Evolutionary conservation across 1,140 invertebrate genomes (phyloP).

Genomic region (Phortica variegata): DNA sequence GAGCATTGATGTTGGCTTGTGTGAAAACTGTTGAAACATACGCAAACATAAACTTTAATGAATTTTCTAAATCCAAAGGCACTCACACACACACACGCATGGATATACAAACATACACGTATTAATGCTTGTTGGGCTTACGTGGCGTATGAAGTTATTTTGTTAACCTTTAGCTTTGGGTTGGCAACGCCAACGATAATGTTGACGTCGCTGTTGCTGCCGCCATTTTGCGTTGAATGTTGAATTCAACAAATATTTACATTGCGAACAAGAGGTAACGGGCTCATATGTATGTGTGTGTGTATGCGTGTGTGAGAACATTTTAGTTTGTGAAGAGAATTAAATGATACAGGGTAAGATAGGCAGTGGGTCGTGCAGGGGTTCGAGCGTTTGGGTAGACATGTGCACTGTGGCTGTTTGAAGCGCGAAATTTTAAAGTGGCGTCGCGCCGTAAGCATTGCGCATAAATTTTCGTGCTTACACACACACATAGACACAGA

Average conservation of each 20-base stretch:
- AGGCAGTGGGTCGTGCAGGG: too few species aligned
- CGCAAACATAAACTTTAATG: constrained; percentile 53
- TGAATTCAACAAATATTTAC: background rate
- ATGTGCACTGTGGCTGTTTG: too few species aligned
- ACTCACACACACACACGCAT: constrained; percentile 12
- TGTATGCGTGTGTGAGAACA: constrained; percentile 20
- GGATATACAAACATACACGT: background rate
- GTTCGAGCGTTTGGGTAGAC: too few species aligned
- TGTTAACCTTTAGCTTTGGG: constrained; percentile 53
- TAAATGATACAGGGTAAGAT: too few species aligned
- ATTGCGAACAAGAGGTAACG: background rate
- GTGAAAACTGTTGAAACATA: constrained; percentile 33
- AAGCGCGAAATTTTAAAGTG: too few species aligned
- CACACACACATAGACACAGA: too few species aligned
- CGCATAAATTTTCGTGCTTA: too few species aligned
- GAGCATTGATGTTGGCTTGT: too few species aligned
- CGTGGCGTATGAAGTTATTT: constrained; percentile 45
- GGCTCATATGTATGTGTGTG: background rate
- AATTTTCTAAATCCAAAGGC: constrained; percentile 49
- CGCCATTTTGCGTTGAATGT: constrained; percentile 26
- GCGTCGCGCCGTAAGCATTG: too few species aligned
- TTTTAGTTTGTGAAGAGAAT: constrained; percentile 54
- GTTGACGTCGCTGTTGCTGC: too few species aligned
- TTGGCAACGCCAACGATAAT: too few species aligned
- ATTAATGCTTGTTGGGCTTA: constrained; percentile 14